Conservation (phyloP, 2,113 vertebrate genomes). For the Anguilla japonica region DNA sequence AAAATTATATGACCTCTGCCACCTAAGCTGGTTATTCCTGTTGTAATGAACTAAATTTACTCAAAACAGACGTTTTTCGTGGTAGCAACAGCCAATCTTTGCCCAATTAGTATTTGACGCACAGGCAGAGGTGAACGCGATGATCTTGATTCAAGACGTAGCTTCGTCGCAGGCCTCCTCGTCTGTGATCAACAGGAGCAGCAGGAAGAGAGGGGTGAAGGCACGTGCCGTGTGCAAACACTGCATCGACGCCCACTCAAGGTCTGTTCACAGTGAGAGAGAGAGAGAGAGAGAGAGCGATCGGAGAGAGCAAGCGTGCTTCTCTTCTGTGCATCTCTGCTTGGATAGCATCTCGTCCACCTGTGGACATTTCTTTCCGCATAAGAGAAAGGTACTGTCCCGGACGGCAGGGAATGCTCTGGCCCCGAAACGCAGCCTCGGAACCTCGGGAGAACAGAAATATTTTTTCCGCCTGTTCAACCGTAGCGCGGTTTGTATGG, state of each 20-base stretch:
- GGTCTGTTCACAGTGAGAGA: slow-evolving; percentile 23
- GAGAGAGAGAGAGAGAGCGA: background rate
- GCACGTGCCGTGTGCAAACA: slow-evolving; percentile 1
- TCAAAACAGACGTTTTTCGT: background rate
- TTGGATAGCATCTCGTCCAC: background rate
- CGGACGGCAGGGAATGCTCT: background rate
- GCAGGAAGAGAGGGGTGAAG: background rate
- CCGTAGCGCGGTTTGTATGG: background rate
- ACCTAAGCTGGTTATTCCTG: background rate
- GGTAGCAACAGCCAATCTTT: background rate
- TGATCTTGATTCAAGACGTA: background rate
- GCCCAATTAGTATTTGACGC: background rate
- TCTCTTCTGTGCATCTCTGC: background rate
- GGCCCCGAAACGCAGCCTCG: background rate
- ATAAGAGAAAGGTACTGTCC: background rate
- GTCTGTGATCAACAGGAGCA: background rate
- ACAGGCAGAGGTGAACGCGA: background rate
- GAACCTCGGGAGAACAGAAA: background rate
- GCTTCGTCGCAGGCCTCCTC: background rate
- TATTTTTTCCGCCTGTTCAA: background rate
- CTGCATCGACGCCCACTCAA: slow-evolving; percentile 17
- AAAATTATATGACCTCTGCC: background rate
- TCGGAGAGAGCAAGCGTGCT: background rate
- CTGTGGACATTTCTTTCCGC: background rate
- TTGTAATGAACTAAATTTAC: background rate